Percentiles rank a stretch among this genome's conserved stretches.
phyloP scores from a whole-genome alignment of 2,113 vertebrate genomes.

The Pogonocichla stellata region DNA sequence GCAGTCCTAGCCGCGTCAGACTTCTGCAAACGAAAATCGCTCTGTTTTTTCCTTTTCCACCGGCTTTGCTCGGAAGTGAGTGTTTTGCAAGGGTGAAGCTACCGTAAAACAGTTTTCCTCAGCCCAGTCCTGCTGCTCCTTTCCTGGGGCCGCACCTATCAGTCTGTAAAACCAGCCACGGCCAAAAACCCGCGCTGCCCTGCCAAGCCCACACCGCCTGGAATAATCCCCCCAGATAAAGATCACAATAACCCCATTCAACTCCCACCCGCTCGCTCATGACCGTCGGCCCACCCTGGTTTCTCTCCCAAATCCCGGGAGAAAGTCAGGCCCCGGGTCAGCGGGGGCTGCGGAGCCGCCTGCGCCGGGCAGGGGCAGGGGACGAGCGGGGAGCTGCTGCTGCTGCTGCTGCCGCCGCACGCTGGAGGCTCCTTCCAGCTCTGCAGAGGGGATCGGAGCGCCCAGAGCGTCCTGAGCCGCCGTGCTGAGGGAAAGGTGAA shows the following conservation, averaged over 20 bases:
- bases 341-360: neutral
- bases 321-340: neutral
- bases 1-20: neutral
- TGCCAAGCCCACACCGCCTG: conserved; percentile 11
- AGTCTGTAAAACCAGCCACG: neutral
- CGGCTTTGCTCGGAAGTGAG: neutral
- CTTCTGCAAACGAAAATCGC: neutral
- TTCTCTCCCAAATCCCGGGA: neutral
- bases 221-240: conserved; percentile 36
- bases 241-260: conserved; percentile 47
- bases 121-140: neutral
- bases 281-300: conserved; percentile 30
- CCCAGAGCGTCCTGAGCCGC: neutral
- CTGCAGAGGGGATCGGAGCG: neutral
- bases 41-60: neutral
- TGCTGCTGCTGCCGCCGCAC: fast-evolving
- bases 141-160: neutral
- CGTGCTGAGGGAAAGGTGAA: neutral
- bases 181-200: neutral
- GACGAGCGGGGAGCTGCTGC: fast-evolving
- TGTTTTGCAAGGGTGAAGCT: neutral
- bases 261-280: conserved; percentile 1
- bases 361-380: fast-evolving
- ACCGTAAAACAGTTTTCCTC: neutral
- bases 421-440: neutral